Conservation (phyloP, 2,113 vertebrate species). For the Cyanocitta stelleri region DNA sequence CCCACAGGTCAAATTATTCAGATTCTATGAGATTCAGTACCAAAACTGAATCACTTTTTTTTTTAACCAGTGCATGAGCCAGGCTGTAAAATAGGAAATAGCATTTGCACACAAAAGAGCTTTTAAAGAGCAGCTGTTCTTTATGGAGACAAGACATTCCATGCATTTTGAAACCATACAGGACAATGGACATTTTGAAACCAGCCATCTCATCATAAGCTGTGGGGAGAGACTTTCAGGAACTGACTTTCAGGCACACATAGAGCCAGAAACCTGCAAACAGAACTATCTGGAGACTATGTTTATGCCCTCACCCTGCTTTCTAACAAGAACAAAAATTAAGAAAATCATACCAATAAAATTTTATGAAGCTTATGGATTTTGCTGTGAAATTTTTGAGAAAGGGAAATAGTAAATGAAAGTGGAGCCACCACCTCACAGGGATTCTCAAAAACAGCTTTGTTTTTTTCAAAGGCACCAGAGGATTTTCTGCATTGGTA, state of each 20-base stretch:
- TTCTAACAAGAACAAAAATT: not conserved
- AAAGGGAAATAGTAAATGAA: not conserved
- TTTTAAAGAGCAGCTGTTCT: not conserved
- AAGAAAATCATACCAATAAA: not conserved
- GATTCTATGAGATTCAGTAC: not conserved
- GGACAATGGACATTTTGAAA: not conserved
- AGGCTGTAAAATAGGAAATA: not conserved
- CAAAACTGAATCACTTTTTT: not conserved
- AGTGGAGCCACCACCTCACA: not conserved
- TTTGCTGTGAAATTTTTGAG: not conserved
- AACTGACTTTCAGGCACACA: not conserved
- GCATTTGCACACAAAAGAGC: not conserved
- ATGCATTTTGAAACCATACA: not conserved
- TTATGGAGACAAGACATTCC: not conserved
- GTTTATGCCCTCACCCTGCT: not conserved
- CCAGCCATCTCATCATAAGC: not conserved
- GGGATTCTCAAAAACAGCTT: not conserved
- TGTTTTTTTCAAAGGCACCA: not conserved
- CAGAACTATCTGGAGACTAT: not conserved
- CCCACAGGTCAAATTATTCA: fast-evolving
- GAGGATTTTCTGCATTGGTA: not conserved
- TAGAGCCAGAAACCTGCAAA: not conserved
- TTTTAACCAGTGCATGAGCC: not conserved
- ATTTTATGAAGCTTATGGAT: not conserved
- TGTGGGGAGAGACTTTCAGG: not conserved